Evolutionary conservation across 2,888 invertebrate species (phyloP).

Genomic region (Netelia fuscicornis): DNA sequence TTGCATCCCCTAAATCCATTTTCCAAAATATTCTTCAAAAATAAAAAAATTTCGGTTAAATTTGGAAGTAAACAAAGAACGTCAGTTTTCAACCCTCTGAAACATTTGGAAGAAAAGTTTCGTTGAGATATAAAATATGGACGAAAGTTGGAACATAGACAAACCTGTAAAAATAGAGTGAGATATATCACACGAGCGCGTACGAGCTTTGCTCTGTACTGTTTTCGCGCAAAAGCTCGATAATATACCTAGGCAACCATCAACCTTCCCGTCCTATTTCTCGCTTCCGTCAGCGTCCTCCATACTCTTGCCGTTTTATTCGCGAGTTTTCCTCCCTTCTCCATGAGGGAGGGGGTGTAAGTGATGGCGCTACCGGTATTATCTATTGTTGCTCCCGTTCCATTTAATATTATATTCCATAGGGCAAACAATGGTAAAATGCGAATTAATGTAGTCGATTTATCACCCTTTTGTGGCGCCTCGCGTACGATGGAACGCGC

Average conservation of each 20-base stretch:
- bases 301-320: conserved; percentile 54
- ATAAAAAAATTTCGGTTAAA: neutral
- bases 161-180: neutral
- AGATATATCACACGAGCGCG: neutral
- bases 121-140: too few relatives aligned
- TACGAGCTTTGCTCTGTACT: neutral
- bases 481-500: conserved; percentile 79
- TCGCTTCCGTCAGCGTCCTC: conserved; percentile 41
- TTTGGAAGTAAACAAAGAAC: neutral
- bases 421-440: conserved; percentile 85
- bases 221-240: neutral
- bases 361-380: conserved; percentile 83
- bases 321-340: conserved; percentile 19
- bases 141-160: neutral
- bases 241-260: conserved; percentile 49
- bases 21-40: neutral
- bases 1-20: neutral
- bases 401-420: conserved; percentile 85
- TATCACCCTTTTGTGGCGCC: conserved; percentile 84
- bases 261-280: conserved; percentile 49
- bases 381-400: conserved; percentile 84
- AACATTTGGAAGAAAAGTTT: too few relatives aligned
- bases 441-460: conserved; percentile 84
- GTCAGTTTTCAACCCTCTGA: neutral
- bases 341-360: conserved; percentile 69